Evolutionary conservation across 2,113 vertebrate genomes (phyloP), one percentile per base, ranked within the genome.

Genomic region (Leiothrix lutea): DNA sequence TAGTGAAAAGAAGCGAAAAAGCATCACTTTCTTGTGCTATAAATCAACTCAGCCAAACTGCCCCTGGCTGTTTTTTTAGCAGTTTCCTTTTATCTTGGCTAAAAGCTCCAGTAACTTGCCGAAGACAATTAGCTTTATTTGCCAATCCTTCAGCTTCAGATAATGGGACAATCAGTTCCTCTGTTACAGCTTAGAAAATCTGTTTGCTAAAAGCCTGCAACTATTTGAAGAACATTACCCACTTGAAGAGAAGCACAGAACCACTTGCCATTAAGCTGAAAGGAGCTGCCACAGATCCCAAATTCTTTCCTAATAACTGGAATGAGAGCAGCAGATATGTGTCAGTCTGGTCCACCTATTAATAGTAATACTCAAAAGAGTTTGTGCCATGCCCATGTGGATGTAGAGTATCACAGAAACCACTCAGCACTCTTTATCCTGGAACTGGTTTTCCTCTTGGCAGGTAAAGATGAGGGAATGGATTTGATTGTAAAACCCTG

Each of bases 111-210:
- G 16, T 60, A 91, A 60, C 70, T 67, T 79, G 44, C 29, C 1
- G 9, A 84, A 79, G 86, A 84, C 53, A 92, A 89, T 51, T 53
- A 81, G 40, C 61, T 60, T 72, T 87, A 92, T 89, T 95, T 96
- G 70, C 69, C 89, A 96, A 79, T 67, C 83, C 57, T 81, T 75
- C 54, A 78, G 29, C 36, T 79, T 81, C 73, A 91, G 77, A 91
- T 95, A 94, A 71, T 2, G 1, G n/a, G 26, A 71, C 69, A 50
- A 80, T 75, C 56, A 45, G 38, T 40, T 86, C 58, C 40, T 74
- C 65, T 74, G 26, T 17, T 23, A 50, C 23, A 83, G 71, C 25
- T 92, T 60, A 57, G 26, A 72, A 75, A 69, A 57, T 8, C 17
- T 69, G 61, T 72, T 88, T 94, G 62, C 40, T 78, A 51, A 86